Conservation (phyloP, 2,113 vertebrate genomes). For the Ochotona princeps region DNA sequence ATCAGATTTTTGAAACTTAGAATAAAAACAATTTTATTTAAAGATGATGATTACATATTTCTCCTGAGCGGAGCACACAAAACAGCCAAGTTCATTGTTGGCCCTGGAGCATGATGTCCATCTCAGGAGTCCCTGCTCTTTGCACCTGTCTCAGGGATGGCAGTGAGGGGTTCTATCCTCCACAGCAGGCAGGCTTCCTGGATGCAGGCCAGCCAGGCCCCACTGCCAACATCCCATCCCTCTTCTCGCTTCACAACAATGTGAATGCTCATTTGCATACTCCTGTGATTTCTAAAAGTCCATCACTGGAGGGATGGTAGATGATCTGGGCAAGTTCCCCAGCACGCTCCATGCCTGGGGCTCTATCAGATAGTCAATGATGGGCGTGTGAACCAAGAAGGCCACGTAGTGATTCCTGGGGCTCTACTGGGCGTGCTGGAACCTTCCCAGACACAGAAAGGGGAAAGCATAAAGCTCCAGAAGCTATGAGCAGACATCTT, state of each 20-base stretch:
- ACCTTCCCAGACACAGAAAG: constrained; percentile 15
- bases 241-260: not conserved
- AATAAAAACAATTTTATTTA: not conserved
- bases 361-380: not conserved
- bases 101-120: not conserved
- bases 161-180: not conserved
- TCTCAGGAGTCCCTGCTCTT: not conserved
- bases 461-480: not conserved
- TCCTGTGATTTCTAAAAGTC: not conserved
- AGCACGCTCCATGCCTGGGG: not conserved
- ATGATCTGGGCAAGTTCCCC: not conserved
- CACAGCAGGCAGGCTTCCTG: not conserved
- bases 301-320: not conserved
- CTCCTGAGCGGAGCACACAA: not conserved
- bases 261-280: not conserved
- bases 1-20: constrained; percentile 25
- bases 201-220: not conserved
- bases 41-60: not conserved
- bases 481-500: not conserved
- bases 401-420: not conserved
- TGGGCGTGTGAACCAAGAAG: not conserved
- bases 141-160: not conserved
- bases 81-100: not conserved
- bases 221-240: not conserved
- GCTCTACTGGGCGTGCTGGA: not conserved